Evolutionary conservation across 2,888 invertebrate genomes (phyloP), one percentile per base, ranked within the genome.

Genomic region (Sussaba pulchella): DNA sequence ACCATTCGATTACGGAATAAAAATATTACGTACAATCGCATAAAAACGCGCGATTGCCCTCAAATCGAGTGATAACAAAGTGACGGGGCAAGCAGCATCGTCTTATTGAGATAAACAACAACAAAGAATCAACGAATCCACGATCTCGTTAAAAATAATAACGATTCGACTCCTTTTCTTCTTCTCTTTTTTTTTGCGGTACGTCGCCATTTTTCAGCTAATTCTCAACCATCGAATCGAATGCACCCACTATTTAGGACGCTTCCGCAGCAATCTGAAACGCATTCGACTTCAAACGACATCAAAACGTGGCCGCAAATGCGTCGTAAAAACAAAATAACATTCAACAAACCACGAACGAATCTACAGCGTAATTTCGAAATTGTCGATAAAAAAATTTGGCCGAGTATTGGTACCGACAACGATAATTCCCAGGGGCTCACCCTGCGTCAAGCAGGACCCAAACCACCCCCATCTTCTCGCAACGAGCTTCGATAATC

Each of bases 41-140:
- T 14, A 6, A 24, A 54, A 54, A 54, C 54, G 54, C n/a, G 31
- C 54, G 54, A 5, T 54, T 31, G 31, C 14, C 54, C 31, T 6
- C 31, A 54, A 61, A 61, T 17, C 9, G 19, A 21, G 21, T 41
- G 61, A 61, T 36, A 61, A 61, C 61, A 39, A 61, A 41, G n/a
- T 41, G 36, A 39, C 61, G 61, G 36, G 39, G 17, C 19, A 61
- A 61, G 61, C 61, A 41, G 61, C 61, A 39, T 41, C 61, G 39
- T 39, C 17, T 17, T 14, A 59, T 39, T 19, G 36, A 59, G 10
- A 59, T 39, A 39, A 59, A 59, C 19, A 59, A 59, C 19, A 59
- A 31, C 39, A 24, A 59, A 39, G 39, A 59, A 31, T 17, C 19
- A 50, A 50, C 21, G 31, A 14, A 57, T 14, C 31, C 31, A 21